Evolutionary conservation across 2,113 vertebrate genomes (phyloP).

Genomic region (Myrmecobius fasciatus): DNA sequence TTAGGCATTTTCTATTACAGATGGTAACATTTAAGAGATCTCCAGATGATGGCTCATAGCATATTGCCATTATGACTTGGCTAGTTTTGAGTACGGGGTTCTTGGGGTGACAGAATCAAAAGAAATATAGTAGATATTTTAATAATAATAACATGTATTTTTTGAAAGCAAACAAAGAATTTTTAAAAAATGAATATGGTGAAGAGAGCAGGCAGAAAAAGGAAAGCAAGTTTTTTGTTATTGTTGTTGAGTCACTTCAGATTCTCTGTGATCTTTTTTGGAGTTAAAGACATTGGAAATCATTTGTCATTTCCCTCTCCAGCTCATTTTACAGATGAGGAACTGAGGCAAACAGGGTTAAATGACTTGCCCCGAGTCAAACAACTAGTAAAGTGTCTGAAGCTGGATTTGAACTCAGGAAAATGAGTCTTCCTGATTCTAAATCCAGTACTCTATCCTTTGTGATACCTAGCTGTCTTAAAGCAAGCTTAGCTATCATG

Average conservation of each 20-base stretch:
- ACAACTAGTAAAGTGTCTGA: too few species aligned
- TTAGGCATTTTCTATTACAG: not conserved
- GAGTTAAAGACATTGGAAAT: not conserved
- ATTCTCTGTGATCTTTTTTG: too few species aligned
- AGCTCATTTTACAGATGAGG: not conserved
- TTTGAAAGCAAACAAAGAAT: not conserved
- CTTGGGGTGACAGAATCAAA: not conserved
- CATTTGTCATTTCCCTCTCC: not conserved
- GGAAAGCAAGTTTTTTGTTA: too few species aligned
- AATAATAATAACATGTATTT: not conserved
- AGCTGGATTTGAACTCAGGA: too few species aligned
- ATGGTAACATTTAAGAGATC: not conserved
- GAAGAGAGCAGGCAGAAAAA: not conserved
- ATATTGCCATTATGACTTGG: constrained; percentile 15
- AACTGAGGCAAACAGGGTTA: not conserved
- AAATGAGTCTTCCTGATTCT: too few species aligned
- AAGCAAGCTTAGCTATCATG: not conserved
- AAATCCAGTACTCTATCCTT: too few species aligned
- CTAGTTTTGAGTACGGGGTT: constrained; percentile 34
- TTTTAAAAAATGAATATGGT: not conserved
- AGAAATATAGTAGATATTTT: not conserved
- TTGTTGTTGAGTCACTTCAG: too few species aligned
- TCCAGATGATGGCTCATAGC: constrained; percentile 3
- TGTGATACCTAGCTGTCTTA: not conserved
- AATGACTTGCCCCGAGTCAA: not conserved